A percentile compares a stretch with the other conserved stretches of the same genome.
Conservation (phyloP, 2,797 vertebrate species). For the Fundulus diaphanus region DNA sequence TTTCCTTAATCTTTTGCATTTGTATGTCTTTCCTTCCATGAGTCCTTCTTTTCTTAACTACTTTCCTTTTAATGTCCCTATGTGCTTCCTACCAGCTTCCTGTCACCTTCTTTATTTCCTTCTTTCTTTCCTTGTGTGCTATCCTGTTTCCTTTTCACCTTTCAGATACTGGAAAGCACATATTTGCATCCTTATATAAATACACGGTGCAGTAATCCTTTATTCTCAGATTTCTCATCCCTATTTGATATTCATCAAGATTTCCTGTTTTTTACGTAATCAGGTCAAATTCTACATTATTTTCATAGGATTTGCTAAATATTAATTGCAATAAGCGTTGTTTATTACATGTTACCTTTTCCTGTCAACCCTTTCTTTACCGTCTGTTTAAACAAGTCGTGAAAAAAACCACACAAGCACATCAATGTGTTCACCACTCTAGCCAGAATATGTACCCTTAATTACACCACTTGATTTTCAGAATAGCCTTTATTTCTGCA, state of each 20-base stretch:
- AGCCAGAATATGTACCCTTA: constrained; percentile 49
- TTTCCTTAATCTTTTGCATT: too few species aligned
- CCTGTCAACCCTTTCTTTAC: constrained; percentile 1
- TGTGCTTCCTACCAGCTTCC: too few species aligned
- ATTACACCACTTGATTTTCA: constrained; percentile 78
- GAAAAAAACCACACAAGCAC: constrained; percentile 45
- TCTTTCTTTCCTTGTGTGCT: not conserved
- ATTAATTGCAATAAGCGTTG: not conserved
- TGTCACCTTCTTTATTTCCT: too few species aligned
- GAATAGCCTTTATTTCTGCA: constrained; percentile 51
- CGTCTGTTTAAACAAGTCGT: not conserved
- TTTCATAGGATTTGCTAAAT: not conserved
- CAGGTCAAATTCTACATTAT: not conserved
- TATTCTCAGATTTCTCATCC: not conserved
- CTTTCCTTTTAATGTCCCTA: not conserved
- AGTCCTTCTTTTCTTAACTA: not conserved
- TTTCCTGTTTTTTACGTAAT: too few species aligned
- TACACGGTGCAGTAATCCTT: not conserved
- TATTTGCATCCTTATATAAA: not conserved
- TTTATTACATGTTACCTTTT: not conserved
- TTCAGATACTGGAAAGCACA: not conserved
- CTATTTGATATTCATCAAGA: not conserved
- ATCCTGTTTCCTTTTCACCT: not conserved
- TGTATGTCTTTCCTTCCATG: too few species aligned
- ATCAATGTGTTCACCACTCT: constrained; percentile 21